Evolutionary conservation across 2,113 vertebrate genomes (phyloP), one percentile per base, ranked within the genome.

Genomic region (Forbesichthys papilliferus): DNA sequence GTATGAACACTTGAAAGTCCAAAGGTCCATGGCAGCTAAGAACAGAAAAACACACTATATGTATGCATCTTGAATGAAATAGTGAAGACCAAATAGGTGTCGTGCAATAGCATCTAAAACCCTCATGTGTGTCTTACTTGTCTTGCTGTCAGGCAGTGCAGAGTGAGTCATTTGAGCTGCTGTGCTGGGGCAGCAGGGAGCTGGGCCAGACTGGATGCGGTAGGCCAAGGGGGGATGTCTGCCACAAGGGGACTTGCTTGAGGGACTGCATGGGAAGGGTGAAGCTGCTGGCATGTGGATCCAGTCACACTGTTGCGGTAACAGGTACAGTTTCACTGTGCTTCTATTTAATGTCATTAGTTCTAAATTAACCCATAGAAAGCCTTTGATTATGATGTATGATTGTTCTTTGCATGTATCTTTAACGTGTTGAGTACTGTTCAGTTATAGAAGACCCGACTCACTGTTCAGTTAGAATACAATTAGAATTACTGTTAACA

Each of bases 251-350:
- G 27, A 75, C 73, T 52, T 68, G 57, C 18, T 75, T 85, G 60
- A 68, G 33, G 53, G 69, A 74, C 48, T 83, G 68, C 53, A 54
- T 78, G 52, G 82, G 81, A 36, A 64, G 16, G 9, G 80, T 79
- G 60, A 85, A 85, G 68, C 63, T 79, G 34, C 46, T 88, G 58
- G 81, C 81, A 5, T 87, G 81, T 67, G 86, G 83, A 66, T 88
- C 85, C 51, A 84, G 73, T 68, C 87, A 86, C 66, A 79, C 79
- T 64, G 58, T 88, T 13, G 79, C 81, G 65, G 70, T 83, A 8
- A 88, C 87, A 86, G 88, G 84, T 90, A 84, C 48, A n/a, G 12
- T 53, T 59, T 11, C 14, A 52, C 27, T 13, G 61, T 4, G 3
- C 47, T 3, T 52, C 58, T 42, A 42, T 42, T 42, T 42, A 42